Evolutionary conservation across 2,888 invertebrate species (phyloP), one percentile per base, ranked within the genome.

Genomic region (Hymenopus coronatus): DNA sequence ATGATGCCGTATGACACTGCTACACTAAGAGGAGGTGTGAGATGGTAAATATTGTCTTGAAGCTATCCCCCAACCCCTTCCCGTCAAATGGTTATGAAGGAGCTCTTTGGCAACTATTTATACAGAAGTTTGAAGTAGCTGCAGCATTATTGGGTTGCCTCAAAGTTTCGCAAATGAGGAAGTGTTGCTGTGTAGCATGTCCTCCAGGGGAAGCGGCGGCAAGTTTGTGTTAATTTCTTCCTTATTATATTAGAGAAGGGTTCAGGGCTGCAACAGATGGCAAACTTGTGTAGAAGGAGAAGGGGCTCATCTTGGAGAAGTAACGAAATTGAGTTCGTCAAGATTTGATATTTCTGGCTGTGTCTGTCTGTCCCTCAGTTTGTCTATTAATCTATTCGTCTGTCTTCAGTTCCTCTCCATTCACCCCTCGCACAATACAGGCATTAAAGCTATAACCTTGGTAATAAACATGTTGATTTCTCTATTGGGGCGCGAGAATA

Each of bases 51-150:
- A 87, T 87, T 87, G 87, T 87, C 82, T 82, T 82, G 87, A 82
- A 40, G 54, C 54, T 70, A 25, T 25, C 54, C 54, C 6, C 25
- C 54, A 0, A 6, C 3, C 54, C 54, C 54, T 20, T 8, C 82
- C 40, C 87, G 28, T 82, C 87, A 87, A 87, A 87, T 87, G 87
- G 87, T 87, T 87, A 87, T 87, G 87, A 87, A 82, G 33, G 82
- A 27, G 33, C 87, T 87, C 87, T 82, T n/a, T 70, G 33, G 27
- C 87, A 87, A 87, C 87, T 87, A 87, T 87, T 87, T 87, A 87
- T 87, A 87, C 87, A 82, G 87, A 87, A 87, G 82, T 87, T 82
- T 82, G 82, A 87, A 33, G 28, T 81, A 33, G 82, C 33, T 82
- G 82, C 54, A 82, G 87, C 87, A 33, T 87, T 87, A 87, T 87